These are phyloP conservation scores for Drosophila saltans DNA, from an alignment of 1,140 invertebrate species.

Conservation along the genomic window DNA sequence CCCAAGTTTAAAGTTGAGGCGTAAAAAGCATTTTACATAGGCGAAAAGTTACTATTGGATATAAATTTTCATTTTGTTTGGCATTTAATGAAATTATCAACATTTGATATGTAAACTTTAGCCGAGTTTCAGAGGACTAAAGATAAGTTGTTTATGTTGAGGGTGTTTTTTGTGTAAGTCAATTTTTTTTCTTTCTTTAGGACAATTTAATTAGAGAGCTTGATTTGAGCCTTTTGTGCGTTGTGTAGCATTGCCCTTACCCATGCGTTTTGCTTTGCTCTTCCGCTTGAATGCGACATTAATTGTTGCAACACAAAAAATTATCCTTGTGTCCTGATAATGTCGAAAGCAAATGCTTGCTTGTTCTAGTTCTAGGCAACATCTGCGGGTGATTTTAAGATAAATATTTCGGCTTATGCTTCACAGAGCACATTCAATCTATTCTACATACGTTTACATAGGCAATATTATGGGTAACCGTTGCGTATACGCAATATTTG, in stretches of 20 bases:
- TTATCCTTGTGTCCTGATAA: slow-evolving; percentile 40
- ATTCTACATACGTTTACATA: slow-evolving; percentile 10
- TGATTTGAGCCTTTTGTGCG: slow-evolving; percentile 25
- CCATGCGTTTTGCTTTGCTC: slow-evolving; percentile 57
- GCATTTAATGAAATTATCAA: slow-evolving; percentile 73
- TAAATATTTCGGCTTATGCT: slow-evolving; percentile 13
- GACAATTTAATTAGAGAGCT: slow-evolving; percentile 72
- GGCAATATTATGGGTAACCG: slow-evolving; percentile 13
- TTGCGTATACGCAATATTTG: slow-evolving; percentile 51
- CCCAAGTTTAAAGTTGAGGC: slow-evolving; percentile 26
- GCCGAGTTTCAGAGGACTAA: slow-evolving; percentile 22
- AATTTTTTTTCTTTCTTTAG: slow-evolving; percentile 40
- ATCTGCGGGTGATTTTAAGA: slow-evolving; percentile 15
- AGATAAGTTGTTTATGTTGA: slow-evolving; percentile 19
- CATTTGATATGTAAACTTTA: slow-evolving; percentile 65
- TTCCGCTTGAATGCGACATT: slow-evolving; percentile 62
- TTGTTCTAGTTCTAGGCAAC: slow-evolving; percentile 1
- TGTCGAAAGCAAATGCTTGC: slow-evolving; percentile 41
- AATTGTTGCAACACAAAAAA: slow-evolving; percentile 70
- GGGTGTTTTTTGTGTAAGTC: slow-evolving; percentile 47
- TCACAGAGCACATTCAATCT: slow-evolving; percentile 19
- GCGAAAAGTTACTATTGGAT: slow-evolving; percentile 34
- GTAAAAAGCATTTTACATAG: neutral
- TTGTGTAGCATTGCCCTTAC: slow-evolving; percentile 37
- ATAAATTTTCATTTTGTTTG: slow-evolving; percentile 61